A percentile compares a stretch with the other conserved stretches of the same genome.
These are phyloP conservation scores for Nomada lathburiana DNA, from an alignment of 2,888 invertebrate genomes.

Conservation along the genomic window DNA sequence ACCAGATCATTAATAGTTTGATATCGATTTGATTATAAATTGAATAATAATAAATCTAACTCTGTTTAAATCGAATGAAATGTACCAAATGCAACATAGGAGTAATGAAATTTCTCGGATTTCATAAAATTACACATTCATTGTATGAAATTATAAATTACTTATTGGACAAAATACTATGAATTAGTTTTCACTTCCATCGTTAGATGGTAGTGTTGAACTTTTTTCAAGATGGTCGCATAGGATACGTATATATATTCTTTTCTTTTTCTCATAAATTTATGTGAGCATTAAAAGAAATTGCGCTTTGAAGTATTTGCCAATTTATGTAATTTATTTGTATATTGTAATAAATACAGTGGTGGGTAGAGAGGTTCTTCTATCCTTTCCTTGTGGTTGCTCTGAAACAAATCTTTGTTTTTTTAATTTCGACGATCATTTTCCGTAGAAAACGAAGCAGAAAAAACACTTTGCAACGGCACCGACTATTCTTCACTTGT, in stretches of 20 bases:
- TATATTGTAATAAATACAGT: conserved; percentile 54
- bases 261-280: conserved; percentile 5
- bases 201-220: conserved; percentile 10
- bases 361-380: conserved; percentile 39
- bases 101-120: not conserved
- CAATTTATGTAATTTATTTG: conserved; percentile 49
- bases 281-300: conserved; percentile 21
- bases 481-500: conserved; percentile 53
- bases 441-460: conserved; percentile 16
- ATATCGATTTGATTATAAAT: not conserved
- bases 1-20: too few species aligned
- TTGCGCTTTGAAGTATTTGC: conserved; percentile 32
- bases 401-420: conserved; percentile 55
- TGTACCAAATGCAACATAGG: not conserved
- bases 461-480: conserved; percentile 40
- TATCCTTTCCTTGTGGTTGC: conserved; percentile 42
- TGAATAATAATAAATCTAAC: not conserved
- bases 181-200: conserved; percentile 15
- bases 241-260: conserved; percentile 3
- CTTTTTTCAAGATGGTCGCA: not conserved
- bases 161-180: not conserved
- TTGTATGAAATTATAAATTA: not conserved
- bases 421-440: conserved; percentile 17
- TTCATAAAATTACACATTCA: not conserved
- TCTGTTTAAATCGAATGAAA: not conserved